Base-by-base conservation (phyloP, 1,140 invertebrate genomes). In the Liolophura sinensis region DNA sequence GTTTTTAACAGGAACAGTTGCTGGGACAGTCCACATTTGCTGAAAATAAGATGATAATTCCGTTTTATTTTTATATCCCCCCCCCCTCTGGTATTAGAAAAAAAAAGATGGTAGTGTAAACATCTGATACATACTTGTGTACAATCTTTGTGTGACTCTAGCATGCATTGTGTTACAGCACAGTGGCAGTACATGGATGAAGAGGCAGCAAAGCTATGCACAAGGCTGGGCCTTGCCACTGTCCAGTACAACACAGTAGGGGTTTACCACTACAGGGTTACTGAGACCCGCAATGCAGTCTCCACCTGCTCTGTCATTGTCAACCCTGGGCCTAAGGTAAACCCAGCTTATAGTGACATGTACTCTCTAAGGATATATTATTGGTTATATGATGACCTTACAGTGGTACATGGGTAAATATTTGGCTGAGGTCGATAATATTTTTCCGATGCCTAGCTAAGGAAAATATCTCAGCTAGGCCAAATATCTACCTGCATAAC, bases 321-420 rank as follows among this genome's bases (percentile, higher is more conserved):
- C 48, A 77, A 82, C 52, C 77, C 78, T n/a, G 81, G 81, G 64
- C 68, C 81, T 46, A 82, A 78, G 78, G 82, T 84, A 67, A 67
- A 54, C 15, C 48, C 40, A 40, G 31, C 31, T 40, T 40, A 40
- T 40, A 9, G 9, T 40, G 9, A 3, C 31, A 5, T 40, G 31
- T 40, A 5, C 31, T 40, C 31, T 40, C 3, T 5, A 40, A 3
- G 3, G 31, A 40, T 3, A 40, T 40, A 40, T 40, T 40, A n/a
- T n/a, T n/a, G n/a, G n/a, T n/a, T n/a, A n/a, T n/a, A n/a, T n/a
- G n/a, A n/a, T n/a, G n/a, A n/a, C n/a, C n/a, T n/a, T n/a, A n/a
- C n/a, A n/a, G n/a, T n/a, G n/a, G n/a, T n/a, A n/a, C n/a, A n/a
- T n/a, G n/a, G n/a, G n/a, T n/a, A n/a, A n/a, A n/a, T n/a, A n/a